Evolutionary conservation across 2,888 invertebrate species (phyloP).

Genomic region (Yponomeuta plumbellus): DNA sequence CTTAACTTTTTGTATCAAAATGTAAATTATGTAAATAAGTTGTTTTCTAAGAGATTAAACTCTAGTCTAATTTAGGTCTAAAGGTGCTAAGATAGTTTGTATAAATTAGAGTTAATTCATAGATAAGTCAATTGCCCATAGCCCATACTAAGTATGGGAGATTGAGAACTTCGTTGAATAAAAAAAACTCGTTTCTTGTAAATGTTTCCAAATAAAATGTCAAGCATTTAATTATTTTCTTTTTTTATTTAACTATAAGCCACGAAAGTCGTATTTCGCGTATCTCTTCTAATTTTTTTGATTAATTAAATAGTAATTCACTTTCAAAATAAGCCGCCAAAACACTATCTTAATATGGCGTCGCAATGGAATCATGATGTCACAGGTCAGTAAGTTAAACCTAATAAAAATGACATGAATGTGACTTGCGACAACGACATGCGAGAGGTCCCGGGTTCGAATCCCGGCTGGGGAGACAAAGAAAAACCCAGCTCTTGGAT

Average conservation of each 20-base stretch:
- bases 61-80: conserved; percentile 75
- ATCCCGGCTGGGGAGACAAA: too few species aligned
- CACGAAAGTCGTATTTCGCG: too few species aligned
- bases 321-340: too few species aligned
- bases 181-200: conserved; percentile 62
- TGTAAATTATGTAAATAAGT: conserved; percentile 46
- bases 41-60: conserved; percentile 47
- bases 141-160: conserved; percentile 61
- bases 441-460: too few species aligned
- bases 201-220: conserved; percentile 74
- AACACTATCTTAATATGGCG: too few species aligned
- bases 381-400: too few species aligned
- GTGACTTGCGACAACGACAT: too few species aligned
- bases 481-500: too few species aligned
- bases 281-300: too few species aligned
- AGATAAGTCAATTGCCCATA: conserved; percentile 50
- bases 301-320: too few species aligned
- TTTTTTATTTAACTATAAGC: conserved; percentile 42
- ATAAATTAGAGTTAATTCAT: conserved; percentile 28
- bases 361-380: too few species aligned
- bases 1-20: conserved; percentile 7
- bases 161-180: conserved; percentile 48
- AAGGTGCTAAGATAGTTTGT: conserved; percentile 72
- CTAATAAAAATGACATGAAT: too few species aligned
- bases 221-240: conserved; percentile 58